A percentile compares a stretch with the other conserved stretches of the same genome.
phyloP scores from a whole-genome alignment of 2,797 vertebrate genomes.

The Parotocinclus haroldoi region DNA sequence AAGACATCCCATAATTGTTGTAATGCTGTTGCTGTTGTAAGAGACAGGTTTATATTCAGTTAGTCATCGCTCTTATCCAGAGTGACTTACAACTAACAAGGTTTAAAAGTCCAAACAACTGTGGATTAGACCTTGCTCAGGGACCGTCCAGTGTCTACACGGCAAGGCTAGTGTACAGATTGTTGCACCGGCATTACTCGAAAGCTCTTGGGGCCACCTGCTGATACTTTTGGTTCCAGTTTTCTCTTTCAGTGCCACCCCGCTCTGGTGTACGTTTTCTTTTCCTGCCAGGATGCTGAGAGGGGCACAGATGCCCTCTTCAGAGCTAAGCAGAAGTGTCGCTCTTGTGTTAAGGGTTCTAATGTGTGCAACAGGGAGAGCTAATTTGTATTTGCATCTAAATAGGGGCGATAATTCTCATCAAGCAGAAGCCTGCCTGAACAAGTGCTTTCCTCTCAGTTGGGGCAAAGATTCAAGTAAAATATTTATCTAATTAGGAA shows the following conservation, averaged over 20 bases:
- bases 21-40: too few relatives aligned
- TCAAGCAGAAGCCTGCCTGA: constrained; percentile 31
- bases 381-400: constrained; percentile 55
- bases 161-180: too few relatives aligned
- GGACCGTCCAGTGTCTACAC: too few relatives aligned
- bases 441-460: constrained; percentile 28
- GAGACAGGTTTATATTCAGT: too few relatives aligned
- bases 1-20: too few relatives aligned
- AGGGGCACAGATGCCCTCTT: constrained; percentile 45
- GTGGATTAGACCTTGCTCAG: too few relatives aligned
- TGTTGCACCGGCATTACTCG: constrained; percentile 41
- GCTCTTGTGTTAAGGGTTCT: constrained; percentile 43
- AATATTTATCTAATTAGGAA: constrained; percentile 46
- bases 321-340: constrained; percentile 36
- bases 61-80: too few relatives aligned
- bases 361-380: constrained; percentile 45
- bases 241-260: constrained; percentile 24
- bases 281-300: constrained; percentile 17
- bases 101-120: too few relatives aligned
- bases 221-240: constrained; percentile 27
- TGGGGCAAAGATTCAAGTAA: constrained; percentile 31
- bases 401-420: constrained; percentile 42
- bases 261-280: constrained; percentile 10
- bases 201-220: constrained; percentile 34
- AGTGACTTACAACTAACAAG: too few relatives aligned